These are phyloP conservation scores for Champsocephalus esox DNA, from an alignment of 2,797 vertebrate genomes.

Conservation along the genomic window DNA sequence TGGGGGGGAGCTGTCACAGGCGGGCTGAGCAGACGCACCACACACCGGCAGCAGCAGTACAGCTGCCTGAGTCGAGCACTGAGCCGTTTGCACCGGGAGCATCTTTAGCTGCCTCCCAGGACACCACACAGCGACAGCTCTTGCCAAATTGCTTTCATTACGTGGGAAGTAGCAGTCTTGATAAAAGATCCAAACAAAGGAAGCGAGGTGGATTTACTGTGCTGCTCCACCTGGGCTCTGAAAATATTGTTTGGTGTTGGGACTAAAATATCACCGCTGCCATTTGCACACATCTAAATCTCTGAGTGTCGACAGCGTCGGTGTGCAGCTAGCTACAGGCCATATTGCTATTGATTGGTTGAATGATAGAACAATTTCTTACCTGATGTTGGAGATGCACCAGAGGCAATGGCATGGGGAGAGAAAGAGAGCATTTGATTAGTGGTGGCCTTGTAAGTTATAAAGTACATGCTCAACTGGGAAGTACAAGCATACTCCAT, in stretches of 20 bases:
- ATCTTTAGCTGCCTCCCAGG: slow-evolving; percentile 71
- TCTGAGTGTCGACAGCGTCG: slow-evolving; percentile 66
- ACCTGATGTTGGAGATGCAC: slow-evolving; percentile 81
- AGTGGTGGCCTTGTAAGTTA: slow-evolving; percentile 73
- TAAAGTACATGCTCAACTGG: slow-evolving; percentile 65
- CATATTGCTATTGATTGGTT: slow-evolving; percentile 82
- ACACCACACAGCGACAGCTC: slow-evolving; percentile 59
- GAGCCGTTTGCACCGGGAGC: slow-evolving; percentile 60
- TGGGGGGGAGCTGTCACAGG: slow-evolving; percentile 65
- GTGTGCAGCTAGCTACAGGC: slow-evolving; percentile 73
- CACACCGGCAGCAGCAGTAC: slow-evolving; percentile 37
- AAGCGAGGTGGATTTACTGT: slow-evolving; percentile 73
- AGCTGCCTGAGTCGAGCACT: slow-evolving; percentile 47
- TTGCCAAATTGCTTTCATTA: slow-evolving; percentile 82
- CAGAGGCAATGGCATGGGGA: slow-evolving; percentile 70
- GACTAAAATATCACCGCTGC: slow-evolving; percentile 76
- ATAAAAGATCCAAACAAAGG: slow-evolving; percentile 82
- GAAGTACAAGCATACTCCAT: slow-evolving; percentile 55
- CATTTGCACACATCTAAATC: slow-evolving; percentile 84
- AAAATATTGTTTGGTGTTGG: slow-evolving; percentile 77
- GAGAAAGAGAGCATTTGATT: slow-evolving; percentile 79
- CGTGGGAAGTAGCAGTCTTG: slow-evolving; percentile 74
- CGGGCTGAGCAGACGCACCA: slow-evolving; percentile 48
- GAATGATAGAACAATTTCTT: slow-evolving; percentile 84
- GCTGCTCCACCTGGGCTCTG: slow-evolving; percentile 67